A percentile compares a stretch with the other conserved stretches of the same genome.
Conservation (phyloP, 2,113 vertebrate species). For the Callopanchax toddi region DNA sequence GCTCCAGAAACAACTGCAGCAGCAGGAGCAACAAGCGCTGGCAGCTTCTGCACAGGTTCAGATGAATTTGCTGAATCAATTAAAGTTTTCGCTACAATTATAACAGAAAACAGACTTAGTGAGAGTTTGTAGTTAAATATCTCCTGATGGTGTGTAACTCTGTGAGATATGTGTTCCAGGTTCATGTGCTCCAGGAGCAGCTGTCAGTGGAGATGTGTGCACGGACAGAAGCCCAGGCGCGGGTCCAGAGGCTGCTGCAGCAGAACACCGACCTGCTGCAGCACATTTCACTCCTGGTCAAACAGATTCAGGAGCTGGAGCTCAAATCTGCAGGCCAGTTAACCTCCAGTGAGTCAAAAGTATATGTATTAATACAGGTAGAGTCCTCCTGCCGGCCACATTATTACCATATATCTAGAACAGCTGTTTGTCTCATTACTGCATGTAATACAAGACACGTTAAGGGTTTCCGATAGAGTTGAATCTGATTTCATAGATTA, state of each 20-base stretch:
- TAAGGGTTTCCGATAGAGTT: too few species aligned
- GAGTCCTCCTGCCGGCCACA: too few species aligned
- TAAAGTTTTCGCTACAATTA: too few species aligned
- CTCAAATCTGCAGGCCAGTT: conserved; percentile 84
- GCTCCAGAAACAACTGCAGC: conserved; percentile 92
- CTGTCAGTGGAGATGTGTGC: conserved; percentile 89
- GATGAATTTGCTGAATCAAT: too few species aligned
- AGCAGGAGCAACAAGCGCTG: conserved; percentile 92
- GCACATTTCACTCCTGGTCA: conserved; percentile 94
- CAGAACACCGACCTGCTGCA: conserved; percentile 97
- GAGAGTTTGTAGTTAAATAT: neutral
- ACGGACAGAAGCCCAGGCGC: conserved; percentile 88
- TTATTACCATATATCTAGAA: too few species aligned
- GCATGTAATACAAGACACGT: too few species aligned
- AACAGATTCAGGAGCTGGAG: conserved; percentile 96
- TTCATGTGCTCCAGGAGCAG: conserved; percentile 92
- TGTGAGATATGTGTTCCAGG: conserved; percentile 70
- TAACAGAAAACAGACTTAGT: too few species aligned
- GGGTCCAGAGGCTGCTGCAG: conserved; percentile 92
- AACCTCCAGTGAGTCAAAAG: conserved; percentile 83
- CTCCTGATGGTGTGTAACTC: neutral
- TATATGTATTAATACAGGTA: neutral
- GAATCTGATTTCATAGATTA: too few species aligned
- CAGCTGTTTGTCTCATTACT: too few species aligned
- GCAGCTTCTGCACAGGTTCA: conserved; percentile 92